Evolutionary conservation across 2,113 vertebrate genomes (phyloP), one percentile per base, ranked within the genome.

Genomic region (Anser cygnoides): DNA sequence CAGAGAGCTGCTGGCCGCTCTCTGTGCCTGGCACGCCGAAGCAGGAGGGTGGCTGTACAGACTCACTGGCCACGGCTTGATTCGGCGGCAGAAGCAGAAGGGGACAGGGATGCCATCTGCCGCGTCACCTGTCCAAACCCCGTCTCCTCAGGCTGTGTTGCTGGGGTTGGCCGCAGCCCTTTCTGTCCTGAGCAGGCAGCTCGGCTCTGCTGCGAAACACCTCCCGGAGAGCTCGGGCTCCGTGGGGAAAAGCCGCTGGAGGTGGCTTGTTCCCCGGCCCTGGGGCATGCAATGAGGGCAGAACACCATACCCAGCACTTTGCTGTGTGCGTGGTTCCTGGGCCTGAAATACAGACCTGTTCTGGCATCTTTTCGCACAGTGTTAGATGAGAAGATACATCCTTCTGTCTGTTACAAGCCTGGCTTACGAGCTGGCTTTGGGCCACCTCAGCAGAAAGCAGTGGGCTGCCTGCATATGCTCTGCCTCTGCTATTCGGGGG

Each of bases 391-490:
- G 76, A 89, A 80, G 79, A 77, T 75, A 52, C n/a, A 52, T 83
- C 92, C 86, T 77, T 79, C 21, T 61, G 74, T 61, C 77, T 72
- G 57, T 49, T 92, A 67, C 68, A 37, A 88, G 83, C 29, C 85
- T 93, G 79, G 86, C 91, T 67, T 78, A 9, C 61, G 7, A 54
- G 95, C 89, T 97, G 95, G 92, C 89, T 93, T 35, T 52, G 84
- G 81, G 96, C 93, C 88, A 93, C 31, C 84, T 62, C 58, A 17
- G 89, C 92, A 93, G 92, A 59, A 94, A 94, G 28, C 95, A 90
- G 95, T 96, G 89, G 95, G 96, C 77, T 94, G 95, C 21, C 54
- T 76, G 86, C 92, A 87, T 95, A 94, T 94, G 95, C 59, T 94
- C 92, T 96, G 73, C 90, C 58, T 93, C 86, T 95, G 59, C 82